Conservation (phyloP, 2,888 invertebrate species). For the Allolobophora icterica region DNA sequence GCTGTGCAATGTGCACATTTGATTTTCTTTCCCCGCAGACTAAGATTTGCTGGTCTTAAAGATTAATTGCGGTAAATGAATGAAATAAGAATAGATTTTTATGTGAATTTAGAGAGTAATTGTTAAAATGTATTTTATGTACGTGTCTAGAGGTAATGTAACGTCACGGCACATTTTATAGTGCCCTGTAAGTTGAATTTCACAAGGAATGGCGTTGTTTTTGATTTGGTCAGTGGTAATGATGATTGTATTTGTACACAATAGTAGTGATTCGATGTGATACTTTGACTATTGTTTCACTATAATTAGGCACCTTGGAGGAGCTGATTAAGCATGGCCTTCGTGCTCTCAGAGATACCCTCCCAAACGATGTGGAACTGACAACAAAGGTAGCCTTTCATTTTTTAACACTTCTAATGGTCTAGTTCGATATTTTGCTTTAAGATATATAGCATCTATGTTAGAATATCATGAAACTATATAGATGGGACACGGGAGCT, state of each 20-base stretch:
- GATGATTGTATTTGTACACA: too few species aligned
- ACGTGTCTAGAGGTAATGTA: too few species aligned
- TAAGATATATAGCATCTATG: not conserved
- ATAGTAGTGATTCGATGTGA: too few species aligned
- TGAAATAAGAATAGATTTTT: too few species aligned
- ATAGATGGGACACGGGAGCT: not conserved
- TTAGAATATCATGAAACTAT: not conserved
- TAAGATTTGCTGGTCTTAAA: not conserved
- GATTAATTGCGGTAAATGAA: too few species aligned
- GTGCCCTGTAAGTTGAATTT: too few species aligned
- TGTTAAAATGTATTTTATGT: too few species aligned
- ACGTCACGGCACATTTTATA: too few species aligned
- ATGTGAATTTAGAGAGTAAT: too few species aligned
- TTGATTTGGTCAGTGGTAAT: not conserved
- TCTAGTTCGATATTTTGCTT: not conserved
- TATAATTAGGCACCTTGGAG: too few species aligned
- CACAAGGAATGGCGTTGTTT: too few species aligned
- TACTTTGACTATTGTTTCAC: too few species aligned
- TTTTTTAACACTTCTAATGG: not conserved
- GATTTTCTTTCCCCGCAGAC: not conserved
- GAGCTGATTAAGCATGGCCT: constrained; percentile 87
- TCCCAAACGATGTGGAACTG: constrained; percentile 93
- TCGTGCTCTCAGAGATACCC: constrained; percentile 88
- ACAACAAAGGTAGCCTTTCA: constrained; percentile 76
- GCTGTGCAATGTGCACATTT: not conserved